Evolutionary conservation across 2,113 vertebrate species (phyloP).

Genomic region (Cepphus grylle): DNA sequence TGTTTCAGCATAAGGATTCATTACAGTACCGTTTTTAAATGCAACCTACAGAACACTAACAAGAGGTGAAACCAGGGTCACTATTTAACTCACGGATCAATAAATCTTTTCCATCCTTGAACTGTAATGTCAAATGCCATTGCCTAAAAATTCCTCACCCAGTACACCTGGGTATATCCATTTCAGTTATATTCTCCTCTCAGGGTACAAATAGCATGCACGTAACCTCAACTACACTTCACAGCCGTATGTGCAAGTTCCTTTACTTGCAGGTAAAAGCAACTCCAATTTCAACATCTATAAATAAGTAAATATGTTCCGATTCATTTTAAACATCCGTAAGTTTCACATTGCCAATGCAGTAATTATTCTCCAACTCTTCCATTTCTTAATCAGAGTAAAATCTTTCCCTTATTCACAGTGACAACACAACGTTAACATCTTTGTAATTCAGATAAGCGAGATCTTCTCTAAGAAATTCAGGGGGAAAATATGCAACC

Average conservation of each 20-base stretch:
- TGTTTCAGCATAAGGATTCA: background rate
- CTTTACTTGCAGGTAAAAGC: background rate
- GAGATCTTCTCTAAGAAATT: constrained; percentile 45
- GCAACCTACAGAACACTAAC: constrained; percentile 15
- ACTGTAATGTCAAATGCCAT: constrained; percentile 30
- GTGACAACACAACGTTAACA: constrained; percentile 8
- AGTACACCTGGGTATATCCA: background rate
- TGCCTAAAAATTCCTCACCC: constrained; percentile 13
- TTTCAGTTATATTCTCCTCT: background rate
- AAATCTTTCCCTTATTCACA: constrained; percentile 26
- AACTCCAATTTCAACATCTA: background rate
- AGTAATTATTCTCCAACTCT: background rate
- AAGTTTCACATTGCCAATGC: background rate
- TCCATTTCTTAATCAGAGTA: constrained; percentile 17
- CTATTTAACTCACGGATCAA: constrained; percentile 46
- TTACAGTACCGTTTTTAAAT: background rate
- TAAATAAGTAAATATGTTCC: constrained; percentile 8
- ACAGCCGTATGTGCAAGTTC: background rate
- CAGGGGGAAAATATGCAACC: constrained; percentile 43
- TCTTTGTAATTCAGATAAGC: constrained; percentile 8
- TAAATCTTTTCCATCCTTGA: constrained; percentile 65
- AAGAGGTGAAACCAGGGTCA: constrained; percentile 37
- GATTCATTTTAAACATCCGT: background rate
- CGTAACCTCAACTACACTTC: background rate
- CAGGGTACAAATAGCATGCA: background rate